Evolutionary conservation across 2,113 vertebrate genomes (phyloP), one percentile per base, ranked within the genome.

Genomic region (Coracopsis vasa): DNA sequence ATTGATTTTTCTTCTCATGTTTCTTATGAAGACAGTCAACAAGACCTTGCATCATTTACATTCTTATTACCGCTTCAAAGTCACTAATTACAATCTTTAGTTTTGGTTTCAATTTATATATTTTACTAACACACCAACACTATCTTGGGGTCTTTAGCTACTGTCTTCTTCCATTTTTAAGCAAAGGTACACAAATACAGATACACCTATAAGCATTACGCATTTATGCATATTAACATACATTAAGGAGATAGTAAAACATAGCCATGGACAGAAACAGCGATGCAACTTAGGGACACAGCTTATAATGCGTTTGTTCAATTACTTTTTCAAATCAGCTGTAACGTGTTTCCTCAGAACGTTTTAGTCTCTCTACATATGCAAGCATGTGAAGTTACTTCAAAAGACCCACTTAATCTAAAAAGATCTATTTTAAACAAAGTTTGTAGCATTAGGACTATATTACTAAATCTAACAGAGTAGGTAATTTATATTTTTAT

Each of bases 1-100:
- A 75, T 10, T 90, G 53, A 71, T 75, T 92, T 90, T 64, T 79
- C 25, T 72, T 75, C 21, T 65, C 8, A 6, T 54, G 19, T 75
- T 72, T 82, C 17, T 72, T 60, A 28, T 39, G 50, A 74, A 2
- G 1, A 50, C 11, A 44, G 27, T 56, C 35, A 82, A 47, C 8
- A 92, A 39, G 7, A n/a, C 6, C 61, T 54, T 47, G 6, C 6
- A 84, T 84, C 50, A 25, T 21, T 86, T 60, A 37, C 7, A 42
- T 58, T 89, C 28, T 58, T 66, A 53, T 37, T 51, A 54, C 4
- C 6, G 9, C 24, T 80, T 88, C 21, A 86, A 41, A 75, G 28
- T 78, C 28, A 62, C 12, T 54, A 79, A 45, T 33, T 56, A 42
- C 9, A 42, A 10, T 8, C 6, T 82, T 64, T 0, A 0, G 1